Percentiles rank a stretch among this genome's conserved stretches.
phyloP scores from a whole-genome alignment of 1,140 invertebrate genomes.

The Heliconius nattereri region DNA sequence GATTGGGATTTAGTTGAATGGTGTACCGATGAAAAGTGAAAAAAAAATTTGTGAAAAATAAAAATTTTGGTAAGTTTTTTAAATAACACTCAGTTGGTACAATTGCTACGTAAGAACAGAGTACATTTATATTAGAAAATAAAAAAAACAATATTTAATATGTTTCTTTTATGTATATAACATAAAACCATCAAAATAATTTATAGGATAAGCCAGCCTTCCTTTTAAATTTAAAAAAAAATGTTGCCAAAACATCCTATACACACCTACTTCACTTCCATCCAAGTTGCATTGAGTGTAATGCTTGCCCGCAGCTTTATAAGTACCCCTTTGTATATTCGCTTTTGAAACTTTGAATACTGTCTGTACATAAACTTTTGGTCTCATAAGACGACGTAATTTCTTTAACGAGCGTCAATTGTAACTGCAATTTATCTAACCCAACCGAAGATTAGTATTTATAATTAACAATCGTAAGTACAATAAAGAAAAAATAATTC shows the following conservation, averaged over 20 bases:
- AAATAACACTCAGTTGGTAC: too few relatives aligned
- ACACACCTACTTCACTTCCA: neutral
- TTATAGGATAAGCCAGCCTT: neutral
- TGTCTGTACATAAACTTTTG: constrained; percentile 19
- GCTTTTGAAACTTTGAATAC: constrained; percentile 19
- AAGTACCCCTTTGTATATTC: constrained; percentile 36
- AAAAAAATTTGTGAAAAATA: neutral
- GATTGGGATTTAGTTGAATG: neutral
- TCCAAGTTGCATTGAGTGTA: constrained; percentile 29
- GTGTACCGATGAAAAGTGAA: neutral
- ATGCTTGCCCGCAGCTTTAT: constrained; percentile 39
- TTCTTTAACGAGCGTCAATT: constrained; percentile 17
- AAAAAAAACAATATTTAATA: too few relatives aligned
- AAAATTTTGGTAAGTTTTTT: neutral
- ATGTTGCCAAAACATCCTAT: neutral
- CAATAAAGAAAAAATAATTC: too few relatives aligned
- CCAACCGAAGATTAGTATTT: too few relatives aligned
- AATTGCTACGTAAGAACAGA: too few relatives aligned
- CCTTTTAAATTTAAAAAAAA: neutral
- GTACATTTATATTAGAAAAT: too few relatives aligned
- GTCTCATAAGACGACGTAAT: constrained; percentile 10
- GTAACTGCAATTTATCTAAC: neutral
- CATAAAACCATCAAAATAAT: neutral
- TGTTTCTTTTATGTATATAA: neutral
- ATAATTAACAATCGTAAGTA: too few relatives aligned